phyloP scores from a whole-genome alignment of 2,888 invertebrate species.

The Cheilosia vernalis region DNA sequence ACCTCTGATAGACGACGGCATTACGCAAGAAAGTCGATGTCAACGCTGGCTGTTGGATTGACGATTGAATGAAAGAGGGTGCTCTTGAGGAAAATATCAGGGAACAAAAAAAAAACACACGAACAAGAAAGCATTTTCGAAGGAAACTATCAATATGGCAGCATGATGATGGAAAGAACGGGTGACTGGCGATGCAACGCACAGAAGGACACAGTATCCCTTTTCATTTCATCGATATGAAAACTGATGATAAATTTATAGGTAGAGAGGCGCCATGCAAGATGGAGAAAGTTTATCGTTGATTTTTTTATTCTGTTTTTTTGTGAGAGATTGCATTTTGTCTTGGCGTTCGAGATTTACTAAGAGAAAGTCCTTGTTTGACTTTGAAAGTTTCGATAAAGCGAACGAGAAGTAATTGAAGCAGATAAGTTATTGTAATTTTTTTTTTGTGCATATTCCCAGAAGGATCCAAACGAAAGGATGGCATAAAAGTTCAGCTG shows the following conservation, averaged over 20 bases:
- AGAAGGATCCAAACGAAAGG: not conserved
- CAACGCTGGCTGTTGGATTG: not conserved
- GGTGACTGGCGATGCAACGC: slow-evolving; percentile 46
- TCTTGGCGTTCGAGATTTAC: slow-evolving; percentile 36
- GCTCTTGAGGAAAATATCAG: slow-evolving; percentile 12
- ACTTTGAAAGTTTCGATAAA: slow-evolving; percentile 59
- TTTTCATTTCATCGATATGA: slow-evolving; percentile 68
- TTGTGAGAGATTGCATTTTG: slow-evolving; percentile 17
- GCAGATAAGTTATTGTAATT: slow-evolving; percentile 54
- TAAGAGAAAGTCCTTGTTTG: slow-evolving; percentile 58
- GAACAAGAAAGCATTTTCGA: slow-evolving; percentile 44
- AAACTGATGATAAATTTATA: slow-evolving; percentile 65
- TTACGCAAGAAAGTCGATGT: slow-evolving; percentile 44
- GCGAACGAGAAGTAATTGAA: slow-evolving; percentile 64
- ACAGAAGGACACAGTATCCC: slow-evolving; percentile 55
- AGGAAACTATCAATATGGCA: slow-evolving; percentile 48
- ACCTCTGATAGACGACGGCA: slow-evolving; percentile 3
- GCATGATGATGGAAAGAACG: slow-evolving; percentile 46
- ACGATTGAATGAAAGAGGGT: slow-evolving; percentile 45
- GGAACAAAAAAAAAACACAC: not conserved
- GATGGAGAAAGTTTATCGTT: slow-evolving; percentile 60
- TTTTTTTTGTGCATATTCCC: slow-evolving; percentile 1
- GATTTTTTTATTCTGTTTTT: slow-evolving; percentile 9
- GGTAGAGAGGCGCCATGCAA: slow-evolving; percentile 1
- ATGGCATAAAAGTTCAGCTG: slow-evolving; percentile 7